A percentile compares a stretch with the other conserved stretches of the same genome.
Evolutionary conservation across 2,888 invertebrate genomes (phyloP).

Genomic region (Drosophila ochracea): DNA sequence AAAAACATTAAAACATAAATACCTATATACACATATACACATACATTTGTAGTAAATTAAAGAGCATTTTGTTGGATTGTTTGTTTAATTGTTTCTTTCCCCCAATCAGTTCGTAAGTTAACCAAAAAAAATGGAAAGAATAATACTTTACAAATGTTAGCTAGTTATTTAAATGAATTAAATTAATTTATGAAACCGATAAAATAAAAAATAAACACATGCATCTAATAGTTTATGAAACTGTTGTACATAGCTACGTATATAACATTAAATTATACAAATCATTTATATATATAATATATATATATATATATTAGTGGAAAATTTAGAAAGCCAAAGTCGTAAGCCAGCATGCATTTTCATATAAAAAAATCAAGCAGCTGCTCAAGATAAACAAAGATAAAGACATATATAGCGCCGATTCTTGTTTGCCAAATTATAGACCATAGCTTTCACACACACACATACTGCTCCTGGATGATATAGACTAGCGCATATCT

Average conservation of each 20-base stretch:
- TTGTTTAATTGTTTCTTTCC: constrained; percentile 44
- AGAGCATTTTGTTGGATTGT: constrained; percentile 64
- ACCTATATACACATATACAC: constrained; percentile 26
- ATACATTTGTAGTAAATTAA: constrained; percentile 48
- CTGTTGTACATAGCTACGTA: constrained; percentile 75
- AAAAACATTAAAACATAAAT: constrained; percentile 17
- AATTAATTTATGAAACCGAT: constrained; percentile 57
- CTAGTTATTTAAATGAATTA: constrained; percentile 76
- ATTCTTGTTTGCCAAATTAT: constrained; percentile 52
- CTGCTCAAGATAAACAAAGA: constrained; percentile 33
- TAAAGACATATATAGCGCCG: constrained; percentile 35
- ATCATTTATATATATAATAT: constrained; percentile 33
- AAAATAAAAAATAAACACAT: constrained; percentile 35
- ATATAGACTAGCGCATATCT: constrained; percentile 41
- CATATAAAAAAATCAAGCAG: constrained; percentile 48
- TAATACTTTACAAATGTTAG: constrained; percentile 69
- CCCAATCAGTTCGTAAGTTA: constrained; percentile 52
- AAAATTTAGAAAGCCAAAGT: constrained; percentile 67
- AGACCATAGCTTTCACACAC: constrained; percentile 31
- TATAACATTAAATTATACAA: constrained; percentile 44
- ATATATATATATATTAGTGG: constrained; percentile 39
- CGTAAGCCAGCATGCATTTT: constrained; percentile 79
- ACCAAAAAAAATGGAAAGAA: constrained; percentile 10
- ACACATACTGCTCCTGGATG: constrained; percentile 52
- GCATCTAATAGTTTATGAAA: constrained; percentile 74